Conservation (phyloP, 2,888 invertebrate species). For the Nasonovia ribisnigri region DNA sequence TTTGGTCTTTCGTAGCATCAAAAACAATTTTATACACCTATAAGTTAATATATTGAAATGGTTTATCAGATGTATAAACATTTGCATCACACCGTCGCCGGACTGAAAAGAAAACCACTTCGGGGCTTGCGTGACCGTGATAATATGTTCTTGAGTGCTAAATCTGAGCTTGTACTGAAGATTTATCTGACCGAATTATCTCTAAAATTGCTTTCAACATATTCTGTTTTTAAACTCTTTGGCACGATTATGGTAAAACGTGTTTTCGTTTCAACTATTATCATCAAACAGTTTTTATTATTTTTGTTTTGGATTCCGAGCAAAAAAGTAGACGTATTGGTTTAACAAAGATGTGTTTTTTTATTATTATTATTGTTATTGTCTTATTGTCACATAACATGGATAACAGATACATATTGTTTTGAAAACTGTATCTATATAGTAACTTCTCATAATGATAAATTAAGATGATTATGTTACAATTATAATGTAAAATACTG, state of each 20-base stretch:
- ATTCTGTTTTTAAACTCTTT: not conserved
- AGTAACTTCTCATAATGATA: not conserved
- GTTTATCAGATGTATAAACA: not conserved
- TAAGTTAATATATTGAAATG: not conserved
- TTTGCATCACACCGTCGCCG: not conserved
- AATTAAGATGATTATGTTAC: not conserved
- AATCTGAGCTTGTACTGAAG: constrained; percentile 2
- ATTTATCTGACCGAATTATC: constrained; percentile 30
- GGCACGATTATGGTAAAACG: constrained; percentile 6
- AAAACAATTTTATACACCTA: not conserved
- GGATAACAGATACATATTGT: not conserved
- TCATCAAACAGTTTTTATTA: not conserved
- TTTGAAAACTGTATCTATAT: not conserved
- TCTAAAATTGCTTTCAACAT: constrained; percentile 5
- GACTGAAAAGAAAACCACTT: not conserved
- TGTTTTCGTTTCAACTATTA: constrained; percentile 3
- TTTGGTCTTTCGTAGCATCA: not conserved
- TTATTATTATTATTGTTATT: not conserved
- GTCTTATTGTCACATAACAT: not conserved
- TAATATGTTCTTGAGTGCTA: not conserved
- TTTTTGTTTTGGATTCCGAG: not conserved
- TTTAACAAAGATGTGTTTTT: not conserved
- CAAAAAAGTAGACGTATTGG: not conserved
- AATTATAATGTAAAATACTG: not conserved
- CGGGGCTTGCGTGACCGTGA: not conserved